Evolutionary conservation across 92 coral and sea anemone species (phyloP).

Genomic region (Muricea muricata): DNA sequence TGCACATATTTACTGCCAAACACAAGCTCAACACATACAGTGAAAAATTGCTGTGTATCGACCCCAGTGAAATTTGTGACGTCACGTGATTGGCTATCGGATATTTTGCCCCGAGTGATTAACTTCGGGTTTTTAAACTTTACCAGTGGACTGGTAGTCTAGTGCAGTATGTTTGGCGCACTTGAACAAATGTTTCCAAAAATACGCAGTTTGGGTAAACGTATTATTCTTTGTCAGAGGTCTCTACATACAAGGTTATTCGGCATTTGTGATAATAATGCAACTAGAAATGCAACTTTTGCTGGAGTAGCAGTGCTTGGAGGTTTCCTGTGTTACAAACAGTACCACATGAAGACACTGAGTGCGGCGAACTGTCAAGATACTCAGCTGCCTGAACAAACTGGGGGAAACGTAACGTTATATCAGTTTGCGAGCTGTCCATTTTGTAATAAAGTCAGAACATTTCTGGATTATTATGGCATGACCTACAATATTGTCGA

Average conservation of each 20-base stretch:
- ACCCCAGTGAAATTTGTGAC: too few relatives aligned
- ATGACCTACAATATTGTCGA: constrained; percentile 83
- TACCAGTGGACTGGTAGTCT: too few relatives aligned
- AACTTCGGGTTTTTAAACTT: too few relatives aligned
- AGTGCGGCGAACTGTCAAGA: constrained; percentile 5
- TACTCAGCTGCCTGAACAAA: not conserved
- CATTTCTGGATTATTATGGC: constrained; percentile 91
- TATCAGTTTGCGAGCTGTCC: constrained; percentile 98
- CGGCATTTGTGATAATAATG: not conserved
- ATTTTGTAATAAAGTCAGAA: constrained; percentile 90
- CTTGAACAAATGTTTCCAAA: not conserved
- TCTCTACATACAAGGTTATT: not conserved
- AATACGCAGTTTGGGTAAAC: not conserved
- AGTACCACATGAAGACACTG: not conserved
- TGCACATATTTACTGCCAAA: too few relatives aligned
- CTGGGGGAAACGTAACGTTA: constrained; percentile 57
- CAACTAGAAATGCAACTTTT: not conserved
- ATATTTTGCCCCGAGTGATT: too few relatives aligned
- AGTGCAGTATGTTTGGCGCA: too few relatives aligned
- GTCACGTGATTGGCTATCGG: too few relatives aligned
- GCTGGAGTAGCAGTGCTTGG: constrained; percentile 1
- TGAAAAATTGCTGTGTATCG: too few relatives aligned
- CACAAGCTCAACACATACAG: too few relatives aligned
- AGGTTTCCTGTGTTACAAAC: not conserved
- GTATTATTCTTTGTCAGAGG: not conserved